phyloP scores from a whole-genome alignment of 2,113 vertebrate species.

The Etheostoma cragini region DNA sequence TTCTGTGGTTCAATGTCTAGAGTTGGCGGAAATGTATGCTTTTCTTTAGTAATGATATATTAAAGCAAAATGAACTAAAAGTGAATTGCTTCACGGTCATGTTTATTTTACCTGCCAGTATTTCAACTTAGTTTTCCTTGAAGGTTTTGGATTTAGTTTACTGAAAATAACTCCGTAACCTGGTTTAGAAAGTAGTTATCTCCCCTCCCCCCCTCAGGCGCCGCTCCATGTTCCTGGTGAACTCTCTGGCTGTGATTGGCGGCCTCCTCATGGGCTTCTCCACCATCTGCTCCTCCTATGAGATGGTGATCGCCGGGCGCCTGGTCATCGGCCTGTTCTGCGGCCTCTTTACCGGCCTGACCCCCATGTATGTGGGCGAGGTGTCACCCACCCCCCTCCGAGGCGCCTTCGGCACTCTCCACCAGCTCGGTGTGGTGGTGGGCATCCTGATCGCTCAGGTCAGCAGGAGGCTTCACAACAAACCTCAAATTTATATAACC shows the following conservation, averaged over 20 bases:
- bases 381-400: conserved; percentile 91
- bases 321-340: conserved; percentile 93
- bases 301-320: conserved; percentile 94
- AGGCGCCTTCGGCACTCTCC: conserved; percentile 94
- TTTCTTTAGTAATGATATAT: too few species aligned
- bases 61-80: too few species aligned
- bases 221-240: conserved; percentile 95
- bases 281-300: conserved; percentile 86
- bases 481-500: background rate
- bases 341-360: conserved; percentile 93
- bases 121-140: too few species aligned
- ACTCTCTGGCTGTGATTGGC: conserved; percentile 86
- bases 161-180: too few species aligned
- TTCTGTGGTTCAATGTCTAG: too few species aligned
- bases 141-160: too few species aligned
- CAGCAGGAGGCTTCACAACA: background rate
- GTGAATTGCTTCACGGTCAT: too few species aligned
- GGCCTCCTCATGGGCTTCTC: conserved; percentile 92
- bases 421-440: conserved; percentile 95
- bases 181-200: too few species aligned
- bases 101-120: too few species aligned
- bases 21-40: too few species aligned
- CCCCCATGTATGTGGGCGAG: conserved; percentile 97
- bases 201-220: conserved; percentile 80
- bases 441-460: conserved; percentile 98